Conservation (phyloP, 2,888 invertebrate species). For the Plemyria rubiginata region DNA sequence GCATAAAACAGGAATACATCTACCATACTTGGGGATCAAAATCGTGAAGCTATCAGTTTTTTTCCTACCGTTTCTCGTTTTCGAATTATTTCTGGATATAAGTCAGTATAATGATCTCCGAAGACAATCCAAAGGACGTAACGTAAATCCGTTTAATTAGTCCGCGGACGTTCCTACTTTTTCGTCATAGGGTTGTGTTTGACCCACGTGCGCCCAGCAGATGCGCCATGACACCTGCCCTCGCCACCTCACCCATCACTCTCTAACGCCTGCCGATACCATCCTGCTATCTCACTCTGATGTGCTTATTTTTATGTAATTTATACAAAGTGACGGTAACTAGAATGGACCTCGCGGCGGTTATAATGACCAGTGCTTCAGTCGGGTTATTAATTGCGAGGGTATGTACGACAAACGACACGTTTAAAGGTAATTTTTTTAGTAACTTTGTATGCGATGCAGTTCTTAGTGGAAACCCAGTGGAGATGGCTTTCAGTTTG, state of each 20-base stretch:
- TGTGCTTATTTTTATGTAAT: slow-evolving; percentile 83
- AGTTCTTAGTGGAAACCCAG: too few species aligned
- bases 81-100: background rate
- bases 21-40: too few species aligned
- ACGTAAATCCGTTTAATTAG: slow-evolving; percentile 52
- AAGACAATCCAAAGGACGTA: slow-evolving; percentile 24
- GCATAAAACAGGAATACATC: too few species aligned
- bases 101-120: background rate
- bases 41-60: too few species aligned
- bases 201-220: slow-evolving; percentile 80
- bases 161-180: slow-evolving; percentile 67
- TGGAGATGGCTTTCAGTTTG: too few species aligned
- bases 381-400: slow-evolving; percentile 64
- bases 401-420: slow-evolving; percentile 17
- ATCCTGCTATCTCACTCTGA: slow-evolving; percentile 68
- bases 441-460: background rate
- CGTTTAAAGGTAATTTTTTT: slow-evolving; percentile 3
- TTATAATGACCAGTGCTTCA: slow-evolving; percentile 74
- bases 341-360: slow-evolving; percentile 79
- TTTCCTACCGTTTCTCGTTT: too few species aligned
- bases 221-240: slow-evolving; percentile 83
- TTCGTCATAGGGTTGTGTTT: slow-evolving; percentile 74
- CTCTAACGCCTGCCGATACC: slow-evolving; percentile 58
- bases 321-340: slow-evolving; percentile 83
- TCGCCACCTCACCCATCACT: slow-evolving; percentile 74